Conservation (phyloP, 2,797 vertebrate genomes). For the Acipenser oxyrinchus region DNA sequence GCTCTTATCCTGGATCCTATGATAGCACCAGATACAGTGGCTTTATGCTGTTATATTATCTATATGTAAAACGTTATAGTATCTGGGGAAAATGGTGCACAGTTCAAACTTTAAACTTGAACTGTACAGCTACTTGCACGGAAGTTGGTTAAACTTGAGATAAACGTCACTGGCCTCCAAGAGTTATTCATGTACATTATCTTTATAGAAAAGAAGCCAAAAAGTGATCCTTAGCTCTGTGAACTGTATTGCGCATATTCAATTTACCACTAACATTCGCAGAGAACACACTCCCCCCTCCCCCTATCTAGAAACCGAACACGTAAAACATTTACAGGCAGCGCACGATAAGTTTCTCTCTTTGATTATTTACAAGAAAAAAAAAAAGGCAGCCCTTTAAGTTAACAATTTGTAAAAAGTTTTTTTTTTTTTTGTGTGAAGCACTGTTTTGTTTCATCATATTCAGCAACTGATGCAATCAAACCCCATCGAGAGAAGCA, state of each 20-base stretch:
- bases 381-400: slow-evolving; percentile 81
- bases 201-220: neutral
- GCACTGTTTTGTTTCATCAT: slow-evolving; percentile 45
- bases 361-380: slow-evolving; percentile 69
- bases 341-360: slow-evolving; percentile 55
- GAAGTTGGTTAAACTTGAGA: neutral
- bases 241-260: neutral
- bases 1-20: slow-evolving; percentile 54
- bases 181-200: neutral
- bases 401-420: slow-evolving; percentile 62
- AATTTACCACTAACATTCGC: neutral
- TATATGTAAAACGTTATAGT: slow-evolving; percentile 27
- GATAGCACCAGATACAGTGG: slow-evolving; percentile 73
- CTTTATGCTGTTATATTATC: slow-evolving; percentile 31
- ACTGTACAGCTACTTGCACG: slow-evolving; percentile 21
- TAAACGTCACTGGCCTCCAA: slow-evolving; percentile 8
- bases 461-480: slow-evolving; percentile 29
- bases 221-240: neutral
- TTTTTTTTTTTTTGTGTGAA: slow-evolving; percentile 57
- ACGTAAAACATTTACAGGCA: slow-evolving; percentile 68
- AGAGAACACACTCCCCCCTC: neutral
- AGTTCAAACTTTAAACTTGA: slow-evolving; percentile 25
- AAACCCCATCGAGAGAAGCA: slow-evolving; percentile 26
- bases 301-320: slow-evolving; percentile 43
- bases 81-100: slow-evolving; percentile 32